Conservation (phyloP, 1,140 invertebrate species). For the Anastrepha ludens region DNA sequence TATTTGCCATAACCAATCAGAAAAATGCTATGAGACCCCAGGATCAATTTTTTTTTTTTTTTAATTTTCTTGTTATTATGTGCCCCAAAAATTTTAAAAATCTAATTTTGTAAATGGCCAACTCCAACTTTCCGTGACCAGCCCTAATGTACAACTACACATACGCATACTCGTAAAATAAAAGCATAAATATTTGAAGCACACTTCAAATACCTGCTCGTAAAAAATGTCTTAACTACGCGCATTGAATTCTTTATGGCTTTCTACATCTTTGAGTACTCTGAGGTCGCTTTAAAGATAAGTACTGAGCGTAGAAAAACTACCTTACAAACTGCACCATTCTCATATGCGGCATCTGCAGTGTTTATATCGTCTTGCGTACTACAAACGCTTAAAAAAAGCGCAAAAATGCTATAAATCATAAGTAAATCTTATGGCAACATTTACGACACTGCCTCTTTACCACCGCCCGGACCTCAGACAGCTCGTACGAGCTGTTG, state of each 20-base stretch:
- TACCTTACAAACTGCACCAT: neutral
- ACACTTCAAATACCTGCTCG: neutral
- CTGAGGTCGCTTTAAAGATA: constrained; percentile 26
- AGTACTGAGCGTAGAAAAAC: neutral
- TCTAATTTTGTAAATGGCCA: no score
- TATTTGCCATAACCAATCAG: no score
- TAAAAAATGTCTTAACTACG: neutral
- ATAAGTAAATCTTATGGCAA: constrained; percentile 52
- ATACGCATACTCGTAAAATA: no score
- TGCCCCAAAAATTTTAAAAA: no score
- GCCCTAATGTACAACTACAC: no score
- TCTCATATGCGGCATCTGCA: neutral
- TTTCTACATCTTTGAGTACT: neutral
- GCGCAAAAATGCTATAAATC: constrained; percentile 35
- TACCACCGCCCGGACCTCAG: neutral
- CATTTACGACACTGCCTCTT: constrained; percentile 13
- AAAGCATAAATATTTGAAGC: neutral
- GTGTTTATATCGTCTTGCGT: neutral
- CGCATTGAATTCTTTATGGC: neutral
- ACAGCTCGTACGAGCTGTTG: neutral
- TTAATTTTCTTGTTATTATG: no score
- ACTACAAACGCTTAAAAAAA: neutral
- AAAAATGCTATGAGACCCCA: no score
- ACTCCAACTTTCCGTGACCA: no score
- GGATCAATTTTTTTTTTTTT: no score